phyloP scores from a whole-genome alignment of 2,113 vertebrate species.

The Dermatemys mawii region DNA sequence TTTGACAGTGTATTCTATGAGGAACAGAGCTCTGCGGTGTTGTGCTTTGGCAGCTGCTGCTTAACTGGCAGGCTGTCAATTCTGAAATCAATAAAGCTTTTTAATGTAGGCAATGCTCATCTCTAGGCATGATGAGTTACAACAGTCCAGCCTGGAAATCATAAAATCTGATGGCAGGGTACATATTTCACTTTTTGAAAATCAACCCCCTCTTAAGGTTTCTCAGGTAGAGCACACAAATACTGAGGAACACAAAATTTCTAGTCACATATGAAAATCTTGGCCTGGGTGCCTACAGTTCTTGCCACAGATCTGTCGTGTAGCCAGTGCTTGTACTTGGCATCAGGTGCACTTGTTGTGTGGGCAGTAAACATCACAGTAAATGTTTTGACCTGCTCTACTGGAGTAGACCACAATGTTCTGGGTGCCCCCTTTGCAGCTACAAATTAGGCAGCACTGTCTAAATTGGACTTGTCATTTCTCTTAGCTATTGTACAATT shows the following conservation, averaged over 20 bases:
- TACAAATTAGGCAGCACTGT: neutral
- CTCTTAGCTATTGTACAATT: rapidly evolving
- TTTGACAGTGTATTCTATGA: neutral
- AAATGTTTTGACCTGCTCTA: neutral
- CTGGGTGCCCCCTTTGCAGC: neutral
- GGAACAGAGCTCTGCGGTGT: neutral
- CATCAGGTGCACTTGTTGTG: neutral
- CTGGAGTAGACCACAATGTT: neutral
- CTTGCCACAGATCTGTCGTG: neutral
- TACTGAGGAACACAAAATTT: neutral
- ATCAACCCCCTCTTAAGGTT: neutral
- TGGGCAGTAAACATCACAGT: neutral
- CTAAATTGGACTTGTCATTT: neutral
- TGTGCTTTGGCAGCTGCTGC: neutral
- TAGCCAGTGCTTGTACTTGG: neutral
- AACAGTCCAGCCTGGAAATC: neutral
- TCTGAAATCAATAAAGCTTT: neutral
- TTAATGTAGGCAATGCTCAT: neutral
- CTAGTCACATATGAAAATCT: neutral
- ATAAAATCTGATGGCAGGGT: neutral
- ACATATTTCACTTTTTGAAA: neutral
- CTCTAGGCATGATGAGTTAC: neutral
- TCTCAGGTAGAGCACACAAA: neutral
- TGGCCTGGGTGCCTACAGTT: neutral
- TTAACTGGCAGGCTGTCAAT: neutral